Conservation (phyloP, 2,888 invertebrate genomes). For the Eubasilissa splendida region DNA sequence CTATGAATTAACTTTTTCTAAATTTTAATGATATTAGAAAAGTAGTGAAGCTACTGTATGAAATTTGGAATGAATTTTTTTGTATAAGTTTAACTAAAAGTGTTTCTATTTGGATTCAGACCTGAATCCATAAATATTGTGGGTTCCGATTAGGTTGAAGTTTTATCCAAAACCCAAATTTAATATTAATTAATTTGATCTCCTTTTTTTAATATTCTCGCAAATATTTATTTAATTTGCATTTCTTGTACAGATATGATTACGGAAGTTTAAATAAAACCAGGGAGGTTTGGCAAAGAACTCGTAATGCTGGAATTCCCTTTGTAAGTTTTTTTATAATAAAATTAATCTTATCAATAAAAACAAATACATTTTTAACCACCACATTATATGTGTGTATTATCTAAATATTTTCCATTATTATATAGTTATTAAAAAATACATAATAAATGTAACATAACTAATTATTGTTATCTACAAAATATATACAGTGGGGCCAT, state of each 20-base stretch:
- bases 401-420: not conserved
- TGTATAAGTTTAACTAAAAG: too few species aligned
- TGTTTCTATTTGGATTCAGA: too few species aligned
- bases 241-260: slow-evolving; percentile 70
- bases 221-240: not conserved
- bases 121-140: too few species aligned
- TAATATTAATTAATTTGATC: too few species aligned
- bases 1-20: too few species aligned
- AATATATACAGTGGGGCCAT: not conserved
- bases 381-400: not conserved
- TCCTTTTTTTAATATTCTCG: too few species aligned
- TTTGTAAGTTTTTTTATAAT: slow-evolving; percentile 72
- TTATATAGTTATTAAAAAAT: not conserved
- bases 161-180: too few species aligned
- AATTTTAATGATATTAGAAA: too few species aligned
- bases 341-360: not conserved
- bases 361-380: not conserved
- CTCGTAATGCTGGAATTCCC: slow-evolving; percentile 83
- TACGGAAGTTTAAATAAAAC: slow-evolving; percentile 80
- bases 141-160: too few species aligned
- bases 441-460: not conserved
- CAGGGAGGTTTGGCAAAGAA: slow-evolving; percentile 77
- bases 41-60: too few species aligned
- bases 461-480: not conserved
- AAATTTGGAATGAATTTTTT: too few species aligned